A percentile compares a stretch with the other conserved stretches of the same genome.
These are phyloP conservation scores for Halcyon chelicuti DNA, from an alignment of 2,797 vertebrate species.

Conservation along the genomic window DNA sequence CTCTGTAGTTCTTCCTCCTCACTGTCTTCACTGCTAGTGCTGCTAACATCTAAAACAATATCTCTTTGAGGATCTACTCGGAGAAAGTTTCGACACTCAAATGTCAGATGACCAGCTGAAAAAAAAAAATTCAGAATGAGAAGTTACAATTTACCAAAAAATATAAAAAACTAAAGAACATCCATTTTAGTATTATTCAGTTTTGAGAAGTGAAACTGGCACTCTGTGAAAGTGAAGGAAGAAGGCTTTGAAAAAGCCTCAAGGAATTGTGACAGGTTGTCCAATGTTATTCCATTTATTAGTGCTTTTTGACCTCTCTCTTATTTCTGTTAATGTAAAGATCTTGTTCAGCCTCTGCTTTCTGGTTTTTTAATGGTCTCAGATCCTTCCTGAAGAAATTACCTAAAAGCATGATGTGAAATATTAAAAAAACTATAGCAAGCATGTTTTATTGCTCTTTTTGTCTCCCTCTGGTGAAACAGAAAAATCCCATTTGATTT, in stretches of 20 bases:
- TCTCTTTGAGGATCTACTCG: slow-evolving; percentile 96
- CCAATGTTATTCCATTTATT: background rate
- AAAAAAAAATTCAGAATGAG: background rate
- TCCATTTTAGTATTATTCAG: background rate
- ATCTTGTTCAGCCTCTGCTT: background rate
- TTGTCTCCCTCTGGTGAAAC: background rate
- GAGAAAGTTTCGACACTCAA: slow-evolving; percentile 97
- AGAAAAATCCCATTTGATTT: background rate
- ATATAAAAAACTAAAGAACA: background rate
- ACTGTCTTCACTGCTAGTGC: slow-evolving; percentile 95
- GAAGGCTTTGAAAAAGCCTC: background rate
- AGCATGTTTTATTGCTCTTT: background rate
- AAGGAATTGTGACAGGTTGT: background rate
- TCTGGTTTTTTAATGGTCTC: background rate
- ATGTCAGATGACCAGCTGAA: slow-evolving; percentile 95
- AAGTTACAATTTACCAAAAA: background rate
- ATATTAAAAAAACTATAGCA: background rate
- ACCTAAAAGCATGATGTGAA: background rate
- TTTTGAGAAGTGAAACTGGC: background rate
- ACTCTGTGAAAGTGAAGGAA: background rate
- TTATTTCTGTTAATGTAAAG: background rate
- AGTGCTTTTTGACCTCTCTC: background rate
- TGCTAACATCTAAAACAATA: slow-evolving; percentile 97
- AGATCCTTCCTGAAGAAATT: background rate
- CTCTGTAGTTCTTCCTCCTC: slow-evolving; percentile 86